Percentiles rank a stretch among this genome's conserved stretches.
Conservation (phyloP, 2,797 vertebrate genomes). For the Falco novaeseelandiae region DNA sequence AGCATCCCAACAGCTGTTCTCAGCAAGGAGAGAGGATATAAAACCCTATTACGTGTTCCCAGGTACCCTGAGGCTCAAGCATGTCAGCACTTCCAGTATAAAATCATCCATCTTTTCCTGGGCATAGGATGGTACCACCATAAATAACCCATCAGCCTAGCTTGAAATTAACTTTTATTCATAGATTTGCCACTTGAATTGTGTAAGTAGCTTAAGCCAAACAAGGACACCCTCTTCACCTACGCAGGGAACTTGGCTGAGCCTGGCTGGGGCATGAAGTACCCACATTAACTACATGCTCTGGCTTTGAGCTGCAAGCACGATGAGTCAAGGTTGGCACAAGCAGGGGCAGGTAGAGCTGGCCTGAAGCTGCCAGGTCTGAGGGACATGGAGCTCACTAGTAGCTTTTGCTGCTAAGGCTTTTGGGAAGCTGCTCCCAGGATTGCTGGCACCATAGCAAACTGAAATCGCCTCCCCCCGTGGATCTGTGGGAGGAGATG, state of each 20-base stretch:
- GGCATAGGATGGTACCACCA: not conserved
- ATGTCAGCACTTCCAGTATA: rapidly evolving
- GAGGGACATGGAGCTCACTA: not conserved
- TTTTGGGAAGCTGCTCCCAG: not conserved
- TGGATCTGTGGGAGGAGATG: rapidly evolving
- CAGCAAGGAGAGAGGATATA: not conserved
- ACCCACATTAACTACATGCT: not conserved
- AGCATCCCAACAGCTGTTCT: not conserved
- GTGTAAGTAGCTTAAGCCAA: not conserved
- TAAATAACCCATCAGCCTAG: not conserved
- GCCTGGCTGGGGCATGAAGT: not conserved
- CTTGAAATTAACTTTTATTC: not conserved
- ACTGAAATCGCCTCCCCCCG: not conserved
- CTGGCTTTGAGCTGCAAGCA: not conserved
- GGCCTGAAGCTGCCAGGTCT: not conserved
- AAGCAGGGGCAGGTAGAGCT: not conserved
- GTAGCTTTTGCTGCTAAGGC: not conserved
- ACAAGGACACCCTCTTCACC: not conserved
- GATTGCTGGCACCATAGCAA: not conserved
- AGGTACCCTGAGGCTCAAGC: not conserved
- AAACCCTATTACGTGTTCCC: not conserved
- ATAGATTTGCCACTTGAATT: not conserved
- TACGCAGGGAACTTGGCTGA: not conserved
- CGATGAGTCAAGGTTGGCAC: not conserved
- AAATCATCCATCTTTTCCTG: not conserved